Evolutionary conservation across 1,140 invertebrate genomes (phyloP).

Genomic region (Sweltsa coloradensis): DNA sequence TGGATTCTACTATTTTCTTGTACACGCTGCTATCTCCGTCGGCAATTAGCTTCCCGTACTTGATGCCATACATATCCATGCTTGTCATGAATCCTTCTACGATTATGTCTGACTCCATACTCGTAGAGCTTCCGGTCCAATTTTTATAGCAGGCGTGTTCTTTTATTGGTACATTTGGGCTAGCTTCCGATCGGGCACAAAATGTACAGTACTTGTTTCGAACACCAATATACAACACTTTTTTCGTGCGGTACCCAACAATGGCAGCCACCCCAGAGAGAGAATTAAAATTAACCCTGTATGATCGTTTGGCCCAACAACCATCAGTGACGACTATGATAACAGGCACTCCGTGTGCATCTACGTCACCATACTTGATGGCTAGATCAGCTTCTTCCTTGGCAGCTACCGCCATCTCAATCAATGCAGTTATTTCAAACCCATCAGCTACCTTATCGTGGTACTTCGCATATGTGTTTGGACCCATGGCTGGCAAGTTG

Average conservation of each 20-base stretch:
- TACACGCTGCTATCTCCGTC: constrained; percentile 26
- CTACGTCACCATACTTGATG: constrained; percentile 17
- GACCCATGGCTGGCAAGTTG: constrained; percentile 4
- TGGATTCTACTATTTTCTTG: constrained; percentile 15
- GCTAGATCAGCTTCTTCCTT: constrained; percentile 6
- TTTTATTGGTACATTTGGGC: neutral
- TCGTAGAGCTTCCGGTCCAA: constrained; percentile 17
- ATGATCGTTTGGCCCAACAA: constrained; percentile 24
- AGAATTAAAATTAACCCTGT: constrained; percentile 21
- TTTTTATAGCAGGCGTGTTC: constrained; percentile 15
- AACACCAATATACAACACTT: constrained; percentile 28
- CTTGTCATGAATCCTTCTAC: constrained; percentile 19
- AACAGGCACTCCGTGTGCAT: constrained; percentile 24
- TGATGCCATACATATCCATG: constrained; percentile 19
- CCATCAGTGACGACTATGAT: constrained; percentile 27
- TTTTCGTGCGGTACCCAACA: constrained; percentile 24
- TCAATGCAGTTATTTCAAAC: neutral
- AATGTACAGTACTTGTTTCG: constrained; percentile 29
- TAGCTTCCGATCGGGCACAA: constrained; percentile 21
- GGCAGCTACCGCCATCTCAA: constrained; percentile 5
- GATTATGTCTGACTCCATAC: constrained; percentile 23
- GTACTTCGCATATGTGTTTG: constrained; percentile 8
- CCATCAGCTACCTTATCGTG: constrained; percentile 1
- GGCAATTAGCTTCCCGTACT: constrained; percentile 22
- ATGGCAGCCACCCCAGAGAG: constrained; percentile 24